Evolutionary conservation across 2,888 invertebrate genomes (phyloP).

Genomic region (Formica aserva): DNA sequence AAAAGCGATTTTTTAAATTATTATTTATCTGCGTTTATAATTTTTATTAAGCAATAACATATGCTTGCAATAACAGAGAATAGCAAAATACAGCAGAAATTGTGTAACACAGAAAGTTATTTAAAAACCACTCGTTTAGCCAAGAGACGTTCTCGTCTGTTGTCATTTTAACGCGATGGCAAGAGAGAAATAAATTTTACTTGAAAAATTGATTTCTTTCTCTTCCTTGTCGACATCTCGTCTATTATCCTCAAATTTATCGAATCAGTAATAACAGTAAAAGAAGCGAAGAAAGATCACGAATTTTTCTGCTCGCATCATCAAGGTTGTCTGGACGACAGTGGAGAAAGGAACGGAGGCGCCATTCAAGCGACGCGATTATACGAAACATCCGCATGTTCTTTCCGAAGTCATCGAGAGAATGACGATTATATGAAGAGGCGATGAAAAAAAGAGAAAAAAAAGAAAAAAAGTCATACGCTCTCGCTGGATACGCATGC

Average conservation of each 20-base stretch:
- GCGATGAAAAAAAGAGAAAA: constrained; percentile 40
- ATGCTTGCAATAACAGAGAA: constrained; percentile 13
- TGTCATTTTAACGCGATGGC: not conserved
- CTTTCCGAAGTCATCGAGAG: constrained; percentile 50
- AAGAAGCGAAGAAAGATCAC: constrained; percentile 67
- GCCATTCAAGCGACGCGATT: constrained; percentile 72
- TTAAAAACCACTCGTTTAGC: constrained; percentile 24
- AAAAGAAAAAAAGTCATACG: constrained; percentile 32
- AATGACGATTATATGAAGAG: constrained; percentile 26
- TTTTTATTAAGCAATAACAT: not conserved
- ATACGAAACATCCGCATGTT: constrained; percentile 68
- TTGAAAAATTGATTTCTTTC: constrained; percentile 52
- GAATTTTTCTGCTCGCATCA: constrained; percentile 70
- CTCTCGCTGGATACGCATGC: constrained; percentile 3
- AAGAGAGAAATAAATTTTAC: constrained; percentile 39
- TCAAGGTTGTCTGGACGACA: constrained; percentile 73
- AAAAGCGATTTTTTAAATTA: not conserved
- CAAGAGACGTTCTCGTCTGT: constrained; percentile 12
- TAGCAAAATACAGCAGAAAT: not conserved
- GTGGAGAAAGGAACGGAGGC: constrained; percentile 76
- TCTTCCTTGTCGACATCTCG: constrained; percentile 4
- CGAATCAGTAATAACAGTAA: constrained; percentile 52
- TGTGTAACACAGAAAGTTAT: constrained; percentile 31
- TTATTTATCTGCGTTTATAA: not conserved
- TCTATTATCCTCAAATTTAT: constrained; percentile 40